Evolutionary conservation across 1,140 invertebrate species (phyloP), one percentile per base, ranked within the genome.

Genomic region (Ceratitis capitata): DNA sequence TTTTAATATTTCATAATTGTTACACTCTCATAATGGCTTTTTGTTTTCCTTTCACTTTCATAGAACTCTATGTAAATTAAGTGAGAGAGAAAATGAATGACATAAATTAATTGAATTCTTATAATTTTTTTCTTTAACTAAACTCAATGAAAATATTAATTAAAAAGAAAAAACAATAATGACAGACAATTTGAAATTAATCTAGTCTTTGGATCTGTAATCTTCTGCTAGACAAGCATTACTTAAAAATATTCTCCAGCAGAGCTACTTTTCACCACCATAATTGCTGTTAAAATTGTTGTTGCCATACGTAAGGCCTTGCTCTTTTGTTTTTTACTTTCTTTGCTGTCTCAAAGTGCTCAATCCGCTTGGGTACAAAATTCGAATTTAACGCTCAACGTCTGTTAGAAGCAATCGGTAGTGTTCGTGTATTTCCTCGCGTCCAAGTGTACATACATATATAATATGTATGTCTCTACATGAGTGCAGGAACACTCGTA

Each of bases 31-130:
- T 61, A 61, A 61, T 61, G 23, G 10, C 26, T 61, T n/a, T n/a
- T n/a, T 61, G 58, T 61, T 61, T 61, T 61, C 26, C 58, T 61
- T 61, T 61, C 58, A 32, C 58, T 61, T 61, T 61, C 58, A 61
- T 29, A 61, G 26, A 29, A 61, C 58, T 61, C 7, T 29, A 10
- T 61, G 58, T 61, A 12, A 61, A 61, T 61, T 23, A 32, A 14
- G 23, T 61, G n/a, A n/a, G n/a, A n/a, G n/a, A n/a, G n/a, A n/a
- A n/a, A 9, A 56, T 23, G 19, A n/a, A 56, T 23, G n/a, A 56
- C 19, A 7, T 19, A 23, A 56, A 49, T 10, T 10, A 49, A 10
- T 56, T 56, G 4, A 56, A 56, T n/a, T 56, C 19, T 56, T 56
- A 53, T n/a, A n/a, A 23, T n/a, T 56, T 9, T 9, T 23, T n/a